phyloP scores from a whole-genome alignment of 2,888 invertebrate species.

The Dasysyrphus albostriatus region DNA sequence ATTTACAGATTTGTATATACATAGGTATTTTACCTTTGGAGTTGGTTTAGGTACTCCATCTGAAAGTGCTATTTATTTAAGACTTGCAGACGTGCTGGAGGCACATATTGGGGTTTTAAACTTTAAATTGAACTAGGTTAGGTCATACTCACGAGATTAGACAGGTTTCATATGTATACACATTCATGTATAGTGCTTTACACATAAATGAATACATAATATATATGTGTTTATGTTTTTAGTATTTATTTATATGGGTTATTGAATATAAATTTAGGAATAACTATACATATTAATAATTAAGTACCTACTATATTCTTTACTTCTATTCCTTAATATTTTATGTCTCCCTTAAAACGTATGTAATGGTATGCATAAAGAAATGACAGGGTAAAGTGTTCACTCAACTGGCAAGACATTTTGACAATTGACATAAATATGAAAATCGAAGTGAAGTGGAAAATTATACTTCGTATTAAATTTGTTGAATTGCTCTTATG shows the following conservation, averaged over 20 bases:
- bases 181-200: too few relatives aligned
- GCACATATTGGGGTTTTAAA: conserved; percentile 14
- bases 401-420: conserved; percentile 27
- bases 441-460: conserved; percentile 34
- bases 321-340: not conserved
- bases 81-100: not conserved
- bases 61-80: conserved; percentile 20
- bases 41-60: not conserved
- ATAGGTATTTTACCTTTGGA: not conserved
- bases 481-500: conserved; percentile 24
- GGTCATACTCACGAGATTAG: not conserved
- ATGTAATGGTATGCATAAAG: not conserved
- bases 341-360: not conserved
- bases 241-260: not conserved
- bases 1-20: not conserved
- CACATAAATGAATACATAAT: not conserved
- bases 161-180: not conserved
- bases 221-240: not conserved
- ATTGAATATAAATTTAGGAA: conserved; percentile 18
- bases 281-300: too few relatives aligned
- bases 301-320: conserved; percentile 15
- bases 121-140: conserved; percentile 27
- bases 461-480: conserved; percentile 29
- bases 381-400: conserved; percentile 28
- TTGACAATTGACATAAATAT: conserved; percentile 28